Conservation (phyloP, 2,113 vertebrate species). For the Gallinago jamesoni region DNA sequence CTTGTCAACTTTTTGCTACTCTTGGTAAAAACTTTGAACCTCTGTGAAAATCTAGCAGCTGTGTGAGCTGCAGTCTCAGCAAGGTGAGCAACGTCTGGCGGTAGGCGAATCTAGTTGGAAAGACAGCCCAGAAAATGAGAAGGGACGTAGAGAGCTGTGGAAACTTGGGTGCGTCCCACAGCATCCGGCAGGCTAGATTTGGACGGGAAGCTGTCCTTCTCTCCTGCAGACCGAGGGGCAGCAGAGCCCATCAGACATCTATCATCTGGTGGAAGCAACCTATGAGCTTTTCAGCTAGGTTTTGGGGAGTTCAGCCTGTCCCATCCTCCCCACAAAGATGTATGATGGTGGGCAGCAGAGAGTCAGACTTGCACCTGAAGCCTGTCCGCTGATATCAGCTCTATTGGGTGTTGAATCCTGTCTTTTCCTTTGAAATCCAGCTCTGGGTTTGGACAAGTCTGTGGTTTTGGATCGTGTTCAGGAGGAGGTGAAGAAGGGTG, state of each 20-base stretch:
- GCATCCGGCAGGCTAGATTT: not conserved
- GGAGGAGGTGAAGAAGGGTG: not conserved
- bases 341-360: not conserved
- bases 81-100: not conserved
- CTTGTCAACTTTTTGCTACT: not conserved
- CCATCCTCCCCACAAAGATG: not conserved
- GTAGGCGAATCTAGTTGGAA: not conserved
- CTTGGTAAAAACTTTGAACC: not conserved
- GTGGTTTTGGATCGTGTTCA: not conserved
- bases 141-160: not conserved
- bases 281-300: not conserved
- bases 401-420: not conserved
- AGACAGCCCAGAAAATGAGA: not conserved
- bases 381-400: not conserved
- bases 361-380: not conserved
- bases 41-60: not conserved
- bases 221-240: not conserved
- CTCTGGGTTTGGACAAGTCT: not conserved
- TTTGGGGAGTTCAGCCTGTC: not conserved
- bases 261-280: not conserved
- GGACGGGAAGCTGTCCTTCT: not conserved
- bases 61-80: not conserved
- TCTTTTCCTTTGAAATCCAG: not conserved
- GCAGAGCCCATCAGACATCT: not conserved
- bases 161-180: not conserved